These are phyloP conservation scores for Sitta carolinensis DNA, from an alignment of 2,797 vertebrate genomes.

Conservation along the genomic window DNA sequence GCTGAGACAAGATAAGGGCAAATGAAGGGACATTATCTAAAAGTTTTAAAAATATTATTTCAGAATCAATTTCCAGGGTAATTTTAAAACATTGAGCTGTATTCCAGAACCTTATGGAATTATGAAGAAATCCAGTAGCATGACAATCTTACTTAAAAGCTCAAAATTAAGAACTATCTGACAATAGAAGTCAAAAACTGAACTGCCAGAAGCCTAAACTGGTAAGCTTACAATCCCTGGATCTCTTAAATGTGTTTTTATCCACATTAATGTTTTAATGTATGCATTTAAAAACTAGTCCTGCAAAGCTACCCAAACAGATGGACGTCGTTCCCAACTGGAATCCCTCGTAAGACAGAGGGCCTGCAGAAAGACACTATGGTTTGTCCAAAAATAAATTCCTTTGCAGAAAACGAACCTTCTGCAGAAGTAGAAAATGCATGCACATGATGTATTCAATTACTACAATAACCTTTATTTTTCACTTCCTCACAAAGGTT, in stretches of 20 bases:
- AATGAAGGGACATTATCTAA: neutral
- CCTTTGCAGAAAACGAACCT: conserved; percentile 37
- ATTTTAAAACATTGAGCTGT: neutral
- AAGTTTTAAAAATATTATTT: neutral
- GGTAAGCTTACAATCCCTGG: neutral
- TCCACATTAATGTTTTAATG: neutral
- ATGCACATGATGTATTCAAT: neutral
- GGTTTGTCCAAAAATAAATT: conserved; percentile 22
- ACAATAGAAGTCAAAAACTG: neutral
- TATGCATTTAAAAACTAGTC: neutral
- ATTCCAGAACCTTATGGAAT: neutral
- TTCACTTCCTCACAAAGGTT: conserved; percentile 21
- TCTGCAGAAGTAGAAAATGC: conserved; percentile 8
- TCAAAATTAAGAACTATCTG: neutral
- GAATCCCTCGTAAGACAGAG: neutral
- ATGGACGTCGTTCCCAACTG: neutral
- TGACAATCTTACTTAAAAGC: neutral
- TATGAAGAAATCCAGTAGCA: neutral
- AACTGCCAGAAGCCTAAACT: neutral
- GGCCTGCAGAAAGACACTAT: neutral
- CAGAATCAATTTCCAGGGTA: neutral
- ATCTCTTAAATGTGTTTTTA: neutral
- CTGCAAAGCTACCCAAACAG: neutral
- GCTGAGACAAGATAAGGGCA: neutral
- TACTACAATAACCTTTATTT: conserved; percentile 20